Conservation (phyloP, 1,140 invertebrate genomes). For the Triops longicaudatus region DNA sequence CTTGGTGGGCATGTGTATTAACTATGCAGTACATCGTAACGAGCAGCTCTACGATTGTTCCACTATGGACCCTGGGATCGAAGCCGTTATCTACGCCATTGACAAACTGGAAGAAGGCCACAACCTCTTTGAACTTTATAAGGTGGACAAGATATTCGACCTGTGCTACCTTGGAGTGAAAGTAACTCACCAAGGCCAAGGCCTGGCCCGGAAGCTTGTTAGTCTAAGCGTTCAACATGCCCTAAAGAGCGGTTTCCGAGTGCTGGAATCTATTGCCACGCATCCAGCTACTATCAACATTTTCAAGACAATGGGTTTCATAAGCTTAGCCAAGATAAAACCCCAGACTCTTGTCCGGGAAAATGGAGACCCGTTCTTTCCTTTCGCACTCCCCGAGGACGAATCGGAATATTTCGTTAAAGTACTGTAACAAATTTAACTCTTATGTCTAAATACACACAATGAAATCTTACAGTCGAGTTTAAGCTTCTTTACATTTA, state of each 20-base stretch:
- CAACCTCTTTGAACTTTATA: neutral
- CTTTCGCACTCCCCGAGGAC: too few relatives aligned
- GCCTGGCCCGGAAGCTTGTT: neutral
- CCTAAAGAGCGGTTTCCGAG: neutral
- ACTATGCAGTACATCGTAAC: neutral
- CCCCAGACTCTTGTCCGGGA: too few relatives aligned
- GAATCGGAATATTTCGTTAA: too few relatives aligned
- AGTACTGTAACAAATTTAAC: too few relatives aligned
- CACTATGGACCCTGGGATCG: neutral
- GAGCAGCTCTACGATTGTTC: neutral
- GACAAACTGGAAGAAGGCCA: neutral
- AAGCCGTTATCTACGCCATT: neutral
- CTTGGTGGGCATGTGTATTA: neutral
- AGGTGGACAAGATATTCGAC: neutral
- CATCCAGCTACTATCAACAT: neutral
- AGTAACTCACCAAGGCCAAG: neutral
- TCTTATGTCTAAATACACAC: too few relatives aligned
- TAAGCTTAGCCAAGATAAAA: neutral
- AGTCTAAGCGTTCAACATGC: neutral
- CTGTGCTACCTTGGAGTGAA: neutral
- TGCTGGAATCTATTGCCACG: neutral
- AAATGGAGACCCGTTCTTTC: too few relatives aligned
- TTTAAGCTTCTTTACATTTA: too few relatives aligned
- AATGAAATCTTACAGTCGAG: too few relatives aligned
- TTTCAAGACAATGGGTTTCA: neutral